Evolutionary conservation across 2,888 invertebrate species (phyloP).

Genomic region (Microdon myrmicae): DNA sequence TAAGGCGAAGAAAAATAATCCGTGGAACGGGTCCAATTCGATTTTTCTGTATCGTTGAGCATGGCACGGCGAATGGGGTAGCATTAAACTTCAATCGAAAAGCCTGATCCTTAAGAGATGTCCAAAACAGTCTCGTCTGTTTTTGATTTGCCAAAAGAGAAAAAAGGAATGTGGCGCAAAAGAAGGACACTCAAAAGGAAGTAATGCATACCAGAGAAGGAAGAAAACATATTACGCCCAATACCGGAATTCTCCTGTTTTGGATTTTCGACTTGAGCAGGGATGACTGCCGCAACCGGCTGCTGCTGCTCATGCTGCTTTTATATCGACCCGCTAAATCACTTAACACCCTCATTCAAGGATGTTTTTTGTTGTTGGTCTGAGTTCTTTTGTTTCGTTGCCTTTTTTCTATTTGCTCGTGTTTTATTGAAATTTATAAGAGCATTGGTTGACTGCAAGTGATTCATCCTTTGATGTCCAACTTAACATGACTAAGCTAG

Average conservation of each 20-base stretch:
- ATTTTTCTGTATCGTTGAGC: constrained; percentile 47
- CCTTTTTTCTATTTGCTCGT: constrained; percentile 11
- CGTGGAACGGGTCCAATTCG: constrained; percentile 27
- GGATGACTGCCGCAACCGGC: constrained; percentile 28
- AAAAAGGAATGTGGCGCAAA: too few species aligned
- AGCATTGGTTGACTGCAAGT: constrained; percentile 53
- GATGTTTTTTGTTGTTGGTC: constrained; percentile 7
- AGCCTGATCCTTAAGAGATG: constrained; percentile 54
- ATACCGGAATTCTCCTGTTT: constrained; percentile 8
- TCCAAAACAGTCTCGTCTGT: constrained; percentile 66
- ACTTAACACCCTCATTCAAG: constrained; percentile 55
- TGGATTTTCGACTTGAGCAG: not conserved
- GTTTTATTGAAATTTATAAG: constrained; percentile 44
- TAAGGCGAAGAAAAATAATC: not conserved
- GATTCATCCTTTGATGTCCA: constrained; percentile 56
- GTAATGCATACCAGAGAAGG: not conserved
- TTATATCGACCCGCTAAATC: constrained; percentile 51
- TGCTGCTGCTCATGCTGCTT: constrained; percentile 16
- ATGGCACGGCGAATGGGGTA: constrained; percentile 43
- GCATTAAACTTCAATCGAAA: constrained; percentile 50
- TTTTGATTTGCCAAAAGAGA: constrained; percentile 65
- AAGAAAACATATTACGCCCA: constrained; percentile 11
- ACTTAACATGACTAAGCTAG: constrained; percentile 47
- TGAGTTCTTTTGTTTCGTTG: constrained; percentile 25
- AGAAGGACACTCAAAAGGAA: not conserved